Base-by-base conservation (phyloP, 2,888 invertebrate genomes). In the Itoplectis maculator region DNA sequence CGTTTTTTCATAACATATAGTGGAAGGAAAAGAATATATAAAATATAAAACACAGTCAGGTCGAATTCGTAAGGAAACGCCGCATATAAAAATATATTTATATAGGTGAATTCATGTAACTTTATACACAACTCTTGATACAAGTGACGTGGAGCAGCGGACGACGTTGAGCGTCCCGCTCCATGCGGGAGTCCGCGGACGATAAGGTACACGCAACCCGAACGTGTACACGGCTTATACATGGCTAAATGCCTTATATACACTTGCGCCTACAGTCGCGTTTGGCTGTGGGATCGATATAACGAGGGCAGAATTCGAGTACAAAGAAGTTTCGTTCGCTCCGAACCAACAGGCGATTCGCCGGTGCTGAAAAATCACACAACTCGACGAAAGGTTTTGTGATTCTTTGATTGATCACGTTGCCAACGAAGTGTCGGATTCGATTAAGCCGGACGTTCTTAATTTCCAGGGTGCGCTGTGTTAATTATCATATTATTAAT, bases 201-300 rank as follows among this genome's bases (percentile, higher is more conserved):
- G 87, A 88, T 89, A 88, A 89, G 86, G 59, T 56, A 75, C 89
- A 87, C 88, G 88, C 88, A 77, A 89, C 78, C 61, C 76, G 37
- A 49, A 23, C 20, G 18, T 59, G 42, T 47, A 37, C 29, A 5
- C 29, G 63, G 63, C 42, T 20, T 37, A 18, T 37, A 3, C 4
- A 9, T 45, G 7, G 2, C n/a, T 45, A 7, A n/a, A 45, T 45
- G n/a, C n/a, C 0, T 42, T 42, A 42, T 42, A 15, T 49, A 49
- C 18, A 49, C 18, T 15, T 49, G 15, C 6, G 18, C 18, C 54
- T 72, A 72, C 13, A 49, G 37, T 83, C 51, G n/a, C 70, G 76
- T 80, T 79, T 66, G 13, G 74, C 66, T 80, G 77, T 66, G 65
- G 75, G 84, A 82, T 86, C 84, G 82, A 84, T 85, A 85, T 61